Conservation (phyloP, 2,888 invertebrate species). For the Diploptera punctata region DNA sequence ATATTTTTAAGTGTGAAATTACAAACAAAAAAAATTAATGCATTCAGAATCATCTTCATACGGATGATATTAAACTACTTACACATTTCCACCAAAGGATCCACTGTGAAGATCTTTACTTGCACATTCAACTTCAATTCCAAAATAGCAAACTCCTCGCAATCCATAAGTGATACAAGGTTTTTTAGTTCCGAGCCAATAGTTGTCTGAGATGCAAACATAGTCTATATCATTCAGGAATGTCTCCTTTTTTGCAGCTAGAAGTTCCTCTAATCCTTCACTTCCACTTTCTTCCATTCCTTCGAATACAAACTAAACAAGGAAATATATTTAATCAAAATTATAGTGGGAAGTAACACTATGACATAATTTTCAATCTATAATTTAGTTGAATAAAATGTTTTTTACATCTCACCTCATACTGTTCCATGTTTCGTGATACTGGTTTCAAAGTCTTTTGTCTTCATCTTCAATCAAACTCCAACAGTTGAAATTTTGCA, state of each 20-base stretch:
- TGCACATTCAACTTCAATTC: conserved; percentile 86
- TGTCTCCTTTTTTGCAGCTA: conserved; percentile 72
- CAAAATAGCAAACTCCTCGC: conserved; percentile 92
- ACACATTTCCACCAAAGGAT: conserved; percentile 93
- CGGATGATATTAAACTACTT: conserved; percentile 55
- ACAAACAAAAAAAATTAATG: too few species aligned
- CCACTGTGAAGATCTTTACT: conserved; percentile 95
- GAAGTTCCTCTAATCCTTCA: conserved; percentile 89
- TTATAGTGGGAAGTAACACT: too few species aligned
- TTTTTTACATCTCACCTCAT: too few species aligned
- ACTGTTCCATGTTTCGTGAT: too few species aligned
- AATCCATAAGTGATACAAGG: conserved; percentile 98
- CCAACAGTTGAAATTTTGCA: too few species aligned
- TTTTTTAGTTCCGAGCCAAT: conserved; percentile 96
- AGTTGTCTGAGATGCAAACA: conserved; percentile 98
- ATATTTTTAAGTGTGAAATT: too few species aligned
- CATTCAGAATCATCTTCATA: too few species aligned
- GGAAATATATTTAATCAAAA: conserved; percentile 22
- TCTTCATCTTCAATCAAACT: too few species aligned
- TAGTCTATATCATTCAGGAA: conserved; percentile 88
- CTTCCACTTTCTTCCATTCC: conserved; percentile 99
- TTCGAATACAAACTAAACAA: conserved; percentile 84
- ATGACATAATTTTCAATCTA: too few species aligned
- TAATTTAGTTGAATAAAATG: too few species aligned
- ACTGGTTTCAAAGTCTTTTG: too few species aligned